These are phyloP conservation scores for Miniopterus natalensis DNA, from an alignment of 2,113 vertebrate species.

Conservation along the genomic window DNA sequence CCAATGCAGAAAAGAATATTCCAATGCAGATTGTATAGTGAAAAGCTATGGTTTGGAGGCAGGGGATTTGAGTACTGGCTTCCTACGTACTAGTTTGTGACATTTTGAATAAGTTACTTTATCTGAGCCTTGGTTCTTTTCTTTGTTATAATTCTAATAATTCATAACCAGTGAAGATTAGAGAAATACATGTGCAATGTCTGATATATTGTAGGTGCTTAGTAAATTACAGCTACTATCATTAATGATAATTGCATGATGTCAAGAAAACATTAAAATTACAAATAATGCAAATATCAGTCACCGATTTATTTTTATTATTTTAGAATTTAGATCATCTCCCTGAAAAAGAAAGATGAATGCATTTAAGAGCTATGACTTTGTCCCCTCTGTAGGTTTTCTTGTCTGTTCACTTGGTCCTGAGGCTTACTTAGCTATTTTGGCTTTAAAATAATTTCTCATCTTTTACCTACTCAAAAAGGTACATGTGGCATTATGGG, in stretches of 20 bases:
- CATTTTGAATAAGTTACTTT: neutral
- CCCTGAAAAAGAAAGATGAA: conserved; percentile 10
- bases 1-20: neutral
- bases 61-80: neutral
- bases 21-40: neutral
- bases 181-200: neutral
- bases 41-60: neutral
- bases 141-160: neutral
- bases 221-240: conserved; percentile 10
- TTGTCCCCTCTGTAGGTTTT: neutral
- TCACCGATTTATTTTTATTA: neutral
- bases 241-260: neutral
- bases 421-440: neutral
- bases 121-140: neutral
- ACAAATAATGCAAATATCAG: neutral
- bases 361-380: neutral
- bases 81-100: neutral
- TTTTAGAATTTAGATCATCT: conserved; percentile 11
- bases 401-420: neutral
- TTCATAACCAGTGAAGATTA: neutral
- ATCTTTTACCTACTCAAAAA: neutral
- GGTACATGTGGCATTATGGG: neutral
- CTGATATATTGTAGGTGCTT: neutral
- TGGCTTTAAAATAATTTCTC: neutral
- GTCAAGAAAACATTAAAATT: conserved; percentile 56